Evolutionary conservation across 1,140 invertebrate species (phyloP).

Genomic region (Zaprionus camerounensis): DNA sequence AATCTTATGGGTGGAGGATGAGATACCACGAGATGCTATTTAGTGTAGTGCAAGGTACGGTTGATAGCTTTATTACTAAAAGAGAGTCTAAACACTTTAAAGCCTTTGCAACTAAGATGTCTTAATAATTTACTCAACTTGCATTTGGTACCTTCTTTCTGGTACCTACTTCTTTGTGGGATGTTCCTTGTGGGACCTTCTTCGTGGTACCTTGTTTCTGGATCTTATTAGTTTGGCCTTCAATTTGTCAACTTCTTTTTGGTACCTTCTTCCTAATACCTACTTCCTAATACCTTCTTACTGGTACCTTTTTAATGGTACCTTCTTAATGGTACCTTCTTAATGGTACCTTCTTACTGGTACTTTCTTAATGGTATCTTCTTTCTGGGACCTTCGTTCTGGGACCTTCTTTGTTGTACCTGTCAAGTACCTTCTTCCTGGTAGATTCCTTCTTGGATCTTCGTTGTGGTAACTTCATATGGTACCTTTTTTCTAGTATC

Average conservation of each 20-base stretch:
- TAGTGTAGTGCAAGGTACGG: background rate
- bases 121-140: background rate
- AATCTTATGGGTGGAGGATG: background rate
- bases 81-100: background rate
- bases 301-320: background rate
- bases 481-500: background rate
- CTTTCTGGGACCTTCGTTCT: accelerated
- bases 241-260: accelerated
- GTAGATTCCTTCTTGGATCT: background rate
- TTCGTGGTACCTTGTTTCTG: too few relatives aligned
- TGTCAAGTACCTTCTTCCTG: background rate
- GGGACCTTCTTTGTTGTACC: background rate
- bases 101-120: too few relatives aligned
- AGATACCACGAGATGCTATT: background rate
- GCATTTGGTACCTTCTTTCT: background rate
- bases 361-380: background rate
- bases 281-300: background rate
- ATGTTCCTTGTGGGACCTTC: background rate
- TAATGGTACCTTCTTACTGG: background rate
- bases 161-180: background rate
- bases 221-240: too few relatives aligned
- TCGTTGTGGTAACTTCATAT: background rate
- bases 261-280: background rate
- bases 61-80: background rate
- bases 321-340: background rate